Percentiles rank a stretch among this genome's conserved stretches.
phyloP scores from a whole-genome alignment of 2,113 vertebrate genomes.

The Pipra filicauda region DNA sequence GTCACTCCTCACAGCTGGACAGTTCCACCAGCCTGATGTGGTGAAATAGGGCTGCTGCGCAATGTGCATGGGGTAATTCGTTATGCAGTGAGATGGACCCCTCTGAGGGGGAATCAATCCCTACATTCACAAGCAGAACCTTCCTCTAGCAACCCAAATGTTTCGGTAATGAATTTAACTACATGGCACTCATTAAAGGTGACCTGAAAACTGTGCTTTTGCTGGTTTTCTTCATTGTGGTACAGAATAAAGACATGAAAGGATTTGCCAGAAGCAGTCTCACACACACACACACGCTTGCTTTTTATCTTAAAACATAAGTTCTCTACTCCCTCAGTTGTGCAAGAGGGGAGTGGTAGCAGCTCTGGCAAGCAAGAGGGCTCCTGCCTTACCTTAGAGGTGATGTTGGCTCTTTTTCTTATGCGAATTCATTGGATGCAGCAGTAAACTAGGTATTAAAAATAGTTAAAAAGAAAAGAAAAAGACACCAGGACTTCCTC shows the following conservation, averaged over 20 bases:
- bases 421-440: conserved; percentile 50
- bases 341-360: not conserved
- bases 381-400: conserved; percentile 53
- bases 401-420: conserved; percentile 20
- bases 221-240: not conserved
- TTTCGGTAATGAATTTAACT: not conserved
- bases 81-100: not conserved
- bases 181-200: not conserved
- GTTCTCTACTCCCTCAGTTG: not conserved
- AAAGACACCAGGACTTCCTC: conserved; percentile 15
- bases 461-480: not conserved
- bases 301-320: not conserved
- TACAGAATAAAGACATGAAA: not conserved
- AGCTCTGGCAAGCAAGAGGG: not conserved
- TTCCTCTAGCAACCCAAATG: not conserved
- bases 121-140: not conserved
- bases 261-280: not conserved
- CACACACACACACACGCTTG: not conserved
- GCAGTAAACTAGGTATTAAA: conserved; percentile 60
- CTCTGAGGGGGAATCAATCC: not conserved
- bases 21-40: not conserved
- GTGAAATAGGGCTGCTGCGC: not conserved
- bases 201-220: not conserved
- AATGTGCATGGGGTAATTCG: not conserved
- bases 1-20: not conserved